Evolutionary conservation across 2,888 invertebrate genomes (phyloP).

Genomic region (Heterodera filipjevi): DNA sequence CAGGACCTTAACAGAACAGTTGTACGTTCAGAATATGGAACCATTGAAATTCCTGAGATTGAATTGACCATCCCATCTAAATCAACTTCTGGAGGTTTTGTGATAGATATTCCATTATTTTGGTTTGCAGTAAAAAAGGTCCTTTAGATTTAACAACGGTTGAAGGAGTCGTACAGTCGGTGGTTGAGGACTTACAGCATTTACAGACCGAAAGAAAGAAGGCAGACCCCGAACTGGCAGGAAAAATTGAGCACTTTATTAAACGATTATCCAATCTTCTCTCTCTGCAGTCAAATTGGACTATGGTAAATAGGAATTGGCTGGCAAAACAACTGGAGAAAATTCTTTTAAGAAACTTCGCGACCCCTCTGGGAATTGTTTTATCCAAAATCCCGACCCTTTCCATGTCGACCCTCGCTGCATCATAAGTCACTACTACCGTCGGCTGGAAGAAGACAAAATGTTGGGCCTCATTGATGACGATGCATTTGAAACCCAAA

Average conservation of each 20-base stretch:
- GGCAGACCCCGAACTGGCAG: conserved; percentile 76
- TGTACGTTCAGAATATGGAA: conserved; percentile 80
- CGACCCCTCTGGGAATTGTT: conserved; percentile 86
- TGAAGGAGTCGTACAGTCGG: conserved; percentile 84
- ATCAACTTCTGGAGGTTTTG: conserved; percentile 83
- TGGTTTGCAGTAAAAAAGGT: too few species aligned
- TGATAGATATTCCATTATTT: too few species aligned
- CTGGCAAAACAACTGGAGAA: neutral
- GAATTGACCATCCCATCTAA: conserved; percentile 87
- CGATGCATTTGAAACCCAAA: conserved; percentile 53
- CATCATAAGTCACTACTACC: conserved; percentile 71
- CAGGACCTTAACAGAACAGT: conserved; percentile 82
- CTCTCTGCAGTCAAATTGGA: conserved; percentile 74
- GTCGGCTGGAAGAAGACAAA: conserved; percentile 77
- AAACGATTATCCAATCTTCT: conserved; percentile 73
- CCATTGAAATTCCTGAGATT: conserved; percentile 80
- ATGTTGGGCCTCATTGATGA: conserved; percentile 74
- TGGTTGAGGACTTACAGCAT: conserved; percentile 78
- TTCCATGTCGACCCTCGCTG: conserved; percentile 76
- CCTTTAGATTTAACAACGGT: conserved; percentile 85
- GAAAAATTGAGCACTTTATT: conserved; percentile 80
- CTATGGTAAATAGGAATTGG: conserved; percentile 69
- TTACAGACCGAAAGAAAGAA: conserved; percentile 77
- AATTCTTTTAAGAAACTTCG: conserved; percentile 71
- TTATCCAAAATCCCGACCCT: conserved; percentile 82